Evolutionary conservation across 2,888 invertebrate species (phyloP), one percentile per base, ranked within the genome.

Genomic region (Limnephilus rhombicus): DNA sequence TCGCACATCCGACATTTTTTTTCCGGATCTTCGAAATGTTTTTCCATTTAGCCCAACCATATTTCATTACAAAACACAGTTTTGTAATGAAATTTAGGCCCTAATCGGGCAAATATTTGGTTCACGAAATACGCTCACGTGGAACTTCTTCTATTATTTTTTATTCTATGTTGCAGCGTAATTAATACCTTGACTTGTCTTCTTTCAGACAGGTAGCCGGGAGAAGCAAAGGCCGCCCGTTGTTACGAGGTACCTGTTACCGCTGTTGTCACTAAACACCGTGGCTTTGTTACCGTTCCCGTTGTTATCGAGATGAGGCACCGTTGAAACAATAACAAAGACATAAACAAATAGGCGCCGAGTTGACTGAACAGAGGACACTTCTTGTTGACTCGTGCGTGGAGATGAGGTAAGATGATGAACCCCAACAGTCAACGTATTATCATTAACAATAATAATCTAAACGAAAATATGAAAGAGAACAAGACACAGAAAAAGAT

Each of bases 301-400:
- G 18, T 83, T 24, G 29, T 31, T 82, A 13, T 18, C 31, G 82
- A 82, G 82, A 68, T 68, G 82, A 31, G 29, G 82, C 34, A 83
- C 37, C 34, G 34, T 83, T 83, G 18, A 34, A 83, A 83, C 83
- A 83, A 37, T 83, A 83, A 83, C 83, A 83, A 83, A 24, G 34
- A 15, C 34, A 83, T 24, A 18, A 83, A 15, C 34, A 83, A 24
- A 83, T 68, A 68, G n/a, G 68, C 68, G 68, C 68, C 68, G 68
- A 68, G 68, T 68, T 68, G 68, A 68, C 68, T 68, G 68, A 68
- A 68, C 68, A 68, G 24, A 1, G 9, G 9, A 68, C n/a, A n/a
- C 68, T 68, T 68, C 68, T 68, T n/a, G 68, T 68, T 24, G 68
- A 24, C 68, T 68, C 68, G 24, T 24, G 68, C 68, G 24, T 7